Evolutionary conservation across 2,888 invertebrate genomes (phyloP).

Genomic region (Agrotis clavis): DNA sequence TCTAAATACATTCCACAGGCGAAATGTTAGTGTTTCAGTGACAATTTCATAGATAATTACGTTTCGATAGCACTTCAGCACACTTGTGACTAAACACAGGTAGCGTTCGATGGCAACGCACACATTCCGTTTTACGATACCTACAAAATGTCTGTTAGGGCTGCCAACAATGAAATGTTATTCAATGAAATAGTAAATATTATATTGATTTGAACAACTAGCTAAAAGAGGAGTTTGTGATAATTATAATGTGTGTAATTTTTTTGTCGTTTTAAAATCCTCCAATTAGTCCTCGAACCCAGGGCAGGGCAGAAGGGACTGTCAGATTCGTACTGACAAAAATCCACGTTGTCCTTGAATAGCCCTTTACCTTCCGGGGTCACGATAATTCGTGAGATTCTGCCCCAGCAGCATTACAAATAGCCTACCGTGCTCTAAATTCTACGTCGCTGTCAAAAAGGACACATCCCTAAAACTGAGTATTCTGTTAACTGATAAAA

Average conservation of each 20-base stretch:
- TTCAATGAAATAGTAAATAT: background rate
- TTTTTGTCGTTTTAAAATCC: too few relatives aligned
- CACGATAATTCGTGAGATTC: too few relatives aligned
- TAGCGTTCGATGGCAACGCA: conserved; percentile 39
- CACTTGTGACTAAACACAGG: conserved; percentile 52
- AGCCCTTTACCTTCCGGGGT: too few relatives aligned
- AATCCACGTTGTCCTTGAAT: too few relatives aligned
- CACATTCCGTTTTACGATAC: conserved; percentile 54
- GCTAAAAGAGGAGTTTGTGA: background rate
- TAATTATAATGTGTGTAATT: background rate
- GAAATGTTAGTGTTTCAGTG: conserved; percentile 20
- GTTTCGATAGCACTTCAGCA: conserved; percentile 46
- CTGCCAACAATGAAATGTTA: conserved; percentile 12
- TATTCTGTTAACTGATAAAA: conserved; percentile 66
- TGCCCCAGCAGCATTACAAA: too few relatives aligned
- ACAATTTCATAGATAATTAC: conserved; percentile 52
- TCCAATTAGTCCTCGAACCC: too few relatives aligned
- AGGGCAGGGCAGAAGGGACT: too few relatives aligned
- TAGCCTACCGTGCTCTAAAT: too few relatives aligned
- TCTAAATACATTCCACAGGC: conserved; percentile 14
- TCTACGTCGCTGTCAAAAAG: conserved; percentile 3
- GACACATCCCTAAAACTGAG: conserved; percentile 39
- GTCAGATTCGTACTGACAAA: too few relatives aligned
- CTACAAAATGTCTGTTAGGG: conserved; percentile 32
- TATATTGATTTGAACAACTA: background rate